phyloP scores from a whole-genome alignment of 2,797 vertebrate species.

The Acropternis orthonyx region DNA sequence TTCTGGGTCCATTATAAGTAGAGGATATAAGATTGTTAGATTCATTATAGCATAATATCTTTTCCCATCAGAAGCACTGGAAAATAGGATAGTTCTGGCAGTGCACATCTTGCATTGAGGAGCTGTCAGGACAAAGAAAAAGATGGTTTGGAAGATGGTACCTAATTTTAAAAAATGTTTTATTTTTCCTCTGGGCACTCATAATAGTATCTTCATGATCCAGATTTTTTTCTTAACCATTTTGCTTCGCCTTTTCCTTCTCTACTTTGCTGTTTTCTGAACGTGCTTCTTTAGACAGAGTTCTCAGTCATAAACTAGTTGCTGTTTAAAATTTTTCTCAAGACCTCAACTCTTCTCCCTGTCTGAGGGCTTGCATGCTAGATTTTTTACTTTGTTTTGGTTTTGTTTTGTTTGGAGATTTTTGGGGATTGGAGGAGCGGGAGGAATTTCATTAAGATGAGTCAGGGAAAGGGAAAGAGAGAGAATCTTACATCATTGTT shows the following conservation, averaged over 20 bases:
- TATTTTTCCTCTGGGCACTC: constrained; percentile 25
- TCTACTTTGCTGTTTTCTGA: neutral
- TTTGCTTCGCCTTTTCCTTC: neutral
- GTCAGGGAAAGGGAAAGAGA: neutral
- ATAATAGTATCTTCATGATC: constrained; percentile 22
- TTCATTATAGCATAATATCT: constrained; percentile 24
- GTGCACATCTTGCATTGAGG: neutral
- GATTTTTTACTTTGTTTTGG: neutral
- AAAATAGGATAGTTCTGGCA: constrained; percentile 8
- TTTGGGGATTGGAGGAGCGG: accelerated
- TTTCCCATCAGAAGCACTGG: neutral
- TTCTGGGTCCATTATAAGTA: constrained; percentile 6
- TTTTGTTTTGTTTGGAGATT: neutral
- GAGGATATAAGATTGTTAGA: neutral
- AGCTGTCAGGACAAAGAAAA: constrained; percentile 12
- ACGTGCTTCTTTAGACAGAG: neutral
- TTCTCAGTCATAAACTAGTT: neutral
- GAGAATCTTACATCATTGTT: neutral
- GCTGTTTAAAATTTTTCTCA: neutral
- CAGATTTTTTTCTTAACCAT: constrained; percentile 7
- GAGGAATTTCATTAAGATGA: neutral
- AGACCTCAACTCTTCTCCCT: neutral
- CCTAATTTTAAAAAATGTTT: constrained; percentile 36
- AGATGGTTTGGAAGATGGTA: constrained; percentile 33
- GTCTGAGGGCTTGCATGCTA: neutral